phyloP scores from a whole-genome alignment of 1,140 invertebrate species.

The Heliconius melpomene region DNA sequence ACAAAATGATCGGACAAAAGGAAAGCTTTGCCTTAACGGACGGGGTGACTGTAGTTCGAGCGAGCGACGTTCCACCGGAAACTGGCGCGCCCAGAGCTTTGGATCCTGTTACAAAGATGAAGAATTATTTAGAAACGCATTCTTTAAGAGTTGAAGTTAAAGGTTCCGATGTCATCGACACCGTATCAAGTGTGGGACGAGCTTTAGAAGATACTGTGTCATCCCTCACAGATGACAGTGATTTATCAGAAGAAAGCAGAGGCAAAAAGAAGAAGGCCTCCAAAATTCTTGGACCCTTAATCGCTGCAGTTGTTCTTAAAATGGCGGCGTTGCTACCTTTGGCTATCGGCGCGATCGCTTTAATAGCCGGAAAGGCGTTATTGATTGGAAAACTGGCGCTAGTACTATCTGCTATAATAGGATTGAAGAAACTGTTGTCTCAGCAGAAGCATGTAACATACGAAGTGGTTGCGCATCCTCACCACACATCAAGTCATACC shows the following conservation, averaged over 20 bases:
- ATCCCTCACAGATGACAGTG: slow-evolving; percentile 82
- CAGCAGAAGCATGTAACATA: slow-evolving; percentile 92
- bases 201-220: slow-evolving; percentile 88
- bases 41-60: slow-evolving; percentile 90
- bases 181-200: slow-evolving; percentile 88
- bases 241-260: slow-evolving; percentile 84
- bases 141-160: slow-evolving; percentile 92
- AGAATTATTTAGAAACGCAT: slow-evolving; percentile 88
- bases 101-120: slow-evolving; percentile 85
- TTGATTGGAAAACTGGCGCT: slow-evolving; percentile 91
- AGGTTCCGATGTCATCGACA: slow-evolving; percentile 90
- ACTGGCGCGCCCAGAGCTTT: slow-evolving; percentile 88
- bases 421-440: slow-evolving; percentile 88
- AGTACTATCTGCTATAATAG: slow-evolving; percentile 90
- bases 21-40: slow-evolving; percentile 89
- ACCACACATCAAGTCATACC: slow-evolving; percentile 86
- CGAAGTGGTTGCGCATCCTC: slow-evolving; percentile 91
- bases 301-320: slow-evolving; percentile 88
- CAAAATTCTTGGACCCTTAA: slow-evolving; percentile 89
- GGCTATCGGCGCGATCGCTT: slow-evolving; percentile 88
- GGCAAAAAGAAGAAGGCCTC: slow-evolving; percentile 91
- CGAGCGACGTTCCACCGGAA: slow-evolving; percentile 81
- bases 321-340: slow-evolving; percentile 89
- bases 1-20: slow-evolving; percentile 89
- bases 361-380: slow-evolving; percentile 92